These are phyloP conservation scores for Ligdia adustata DNA, from an alignment of 2,888 invertebrate species.

Conservation along the genomic window DNA sequence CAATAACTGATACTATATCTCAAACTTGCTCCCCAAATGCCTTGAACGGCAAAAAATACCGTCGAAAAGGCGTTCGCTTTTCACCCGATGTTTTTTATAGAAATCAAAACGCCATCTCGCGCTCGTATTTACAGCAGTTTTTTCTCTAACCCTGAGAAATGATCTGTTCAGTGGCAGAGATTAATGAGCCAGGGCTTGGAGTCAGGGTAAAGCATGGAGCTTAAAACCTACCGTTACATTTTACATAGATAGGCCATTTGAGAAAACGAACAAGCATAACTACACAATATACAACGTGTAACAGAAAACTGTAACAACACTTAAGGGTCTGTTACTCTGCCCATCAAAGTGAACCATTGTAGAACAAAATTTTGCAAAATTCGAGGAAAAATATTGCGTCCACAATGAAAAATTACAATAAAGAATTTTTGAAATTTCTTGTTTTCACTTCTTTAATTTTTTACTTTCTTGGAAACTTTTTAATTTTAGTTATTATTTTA, in stretches of 20 bases:
- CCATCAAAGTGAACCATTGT: too few species aligned
- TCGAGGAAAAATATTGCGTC: neutral
- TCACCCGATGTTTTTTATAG: constrained; percentile 36
- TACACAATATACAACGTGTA: too few species aligned
- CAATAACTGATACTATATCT: neutral
- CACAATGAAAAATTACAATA: neutral
- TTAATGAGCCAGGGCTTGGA: constrained; percentile 26
- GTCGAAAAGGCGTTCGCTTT: constrained; percentile 29
- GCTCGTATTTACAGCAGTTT: constrained; percentile 37
- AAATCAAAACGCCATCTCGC: constrained; percentile 39
- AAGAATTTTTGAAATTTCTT: neutral
- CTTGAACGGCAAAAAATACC: constrained; percentile 26
- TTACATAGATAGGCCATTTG: too few species aligned
- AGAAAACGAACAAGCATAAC: too few species aligned
- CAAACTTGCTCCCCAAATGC: constrained; percentile 2
- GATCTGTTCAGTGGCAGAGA: constrained; percentile 36
- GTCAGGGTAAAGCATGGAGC: too few species aligned
- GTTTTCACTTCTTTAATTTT: too few species aligned
- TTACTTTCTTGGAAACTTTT: too few species aligned
- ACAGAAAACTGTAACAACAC: too few species aligned
- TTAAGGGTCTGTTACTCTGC: too few species aligned
- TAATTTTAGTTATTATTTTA: too few species aligned
- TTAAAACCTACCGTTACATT: too few species aligned
- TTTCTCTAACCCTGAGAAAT: constrained; percentile 37
- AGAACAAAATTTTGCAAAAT: too few species aligned